Base-by-base conservation (phyloP, 2,113 vertebrate genomes). In the Microcebus murinus region DNA sequence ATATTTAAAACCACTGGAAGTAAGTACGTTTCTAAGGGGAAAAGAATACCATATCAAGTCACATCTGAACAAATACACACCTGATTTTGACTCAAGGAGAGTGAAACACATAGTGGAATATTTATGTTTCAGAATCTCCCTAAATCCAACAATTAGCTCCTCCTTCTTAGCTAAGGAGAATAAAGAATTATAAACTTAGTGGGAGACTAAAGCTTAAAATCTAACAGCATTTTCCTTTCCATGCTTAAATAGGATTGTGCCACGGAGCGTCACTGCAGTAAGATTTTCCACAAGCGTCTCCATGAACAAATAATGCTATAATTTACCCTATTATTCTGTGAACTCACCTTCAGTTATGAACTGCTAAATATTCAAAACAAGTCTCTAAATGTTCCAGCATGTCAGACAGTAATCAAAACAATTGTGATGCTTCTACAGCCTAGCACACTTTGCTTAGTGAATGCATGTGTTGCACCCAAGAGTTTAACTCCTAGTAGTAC, bases 21-120 rank as follows among this genome's bases (percentile, higher is more conserved):
- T 8, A 89, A 55, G 12, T 0, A 77, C 3, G 36, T 3, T 12
- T 6, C 23, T 85, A 31, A 45, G 5, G 0, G 42, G 3, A 3
- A 20, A 79, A 57, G 48, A 34, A 52, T 65, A 36, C 14, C 39
- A 74, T 6, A 8, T 88, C 29, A 48, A 89, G 71, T 50, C 34
- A 36, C 14, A 27, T 61, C 13, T 52, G 52, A 77, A 17, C 6
- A 89, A 57, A 50, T 61, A 8, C 20, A 59, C 3, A 50, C 12
- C 13, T 50, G 34, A 61, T 86, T 65, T 4, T 39, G 45, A 52
- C 13, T 83, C 29, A 57, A 73, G 23, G 81, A 61, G 23, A 93
- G 50, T 18, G 4, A 87, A 90, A 81, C 29, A 42, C 73, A 52
- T 18, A 90, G 13, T 29, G 48, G 34, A 73, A 15, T 86, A 65